phyloP scores from a whole-genome alignment of 2,888 invertebrate species.

The Sepiola atlantica region DNA sequence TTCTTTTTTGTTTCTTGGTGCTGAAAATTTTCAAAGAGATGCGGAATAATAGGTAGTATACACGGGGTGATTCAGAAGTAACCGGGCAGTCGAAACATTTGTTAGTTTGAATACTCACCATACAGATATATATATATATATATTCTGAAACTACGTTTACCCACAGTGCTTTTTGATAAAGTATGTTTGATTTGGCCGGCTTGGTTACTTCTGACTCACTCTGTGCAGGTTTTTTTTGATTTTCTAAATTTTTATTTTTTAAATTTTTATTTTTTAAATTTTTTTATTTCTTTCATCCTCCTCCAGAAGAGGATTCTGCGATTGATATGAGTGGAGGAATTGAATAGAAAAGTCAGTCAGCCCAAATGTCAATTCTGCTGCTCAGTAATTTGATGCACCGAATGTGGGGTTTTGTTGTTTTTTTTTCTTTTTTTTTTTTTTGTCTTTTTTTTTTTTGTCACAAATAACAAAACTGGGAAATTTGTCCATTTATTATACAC shows the following conservation, averaged over 20 bases:
- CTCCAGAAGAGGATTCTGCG: constrained; percentile 32
- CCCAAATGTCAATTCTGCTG: not conserved
- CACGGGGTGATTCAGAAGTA: no score
- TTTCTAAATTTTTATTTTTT: not conserved
- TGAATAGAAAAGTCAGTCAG: constrained; percentile 32
- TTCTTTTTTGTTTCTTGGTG: no score
- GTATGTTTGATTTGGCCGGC: no score
- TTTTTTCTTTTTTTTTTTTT: not conserved
- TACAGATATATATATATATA: no score
- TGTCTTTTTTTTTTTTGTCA: not conserved
- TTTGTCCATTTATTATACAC: constrained; percentile 10
- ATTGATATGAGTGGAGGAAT: constrained; percentile 1
- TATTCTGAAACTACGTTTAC: no score
- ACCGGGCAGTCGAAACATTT: no score
- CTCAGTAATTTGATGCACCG: not conserved
- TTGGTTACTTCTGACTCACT: not conserved
- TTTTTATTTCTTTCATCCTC: not conserved
- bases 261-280: not conserved
- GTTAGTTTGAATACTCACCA: no score
- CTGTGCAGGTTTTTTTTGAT: not conserved
- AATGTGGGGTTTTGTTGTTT: not conserved
- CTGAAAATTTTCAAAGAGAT: no score
- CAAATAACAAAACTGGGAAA: constrained; percentile 3
- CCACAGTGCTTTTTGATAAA: no score
- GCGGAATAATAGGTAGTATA: no score